Base-by-base conservation (phyloP, 2,113 vertebrate genomes). In the Eptesicus fuscus region DNA sequence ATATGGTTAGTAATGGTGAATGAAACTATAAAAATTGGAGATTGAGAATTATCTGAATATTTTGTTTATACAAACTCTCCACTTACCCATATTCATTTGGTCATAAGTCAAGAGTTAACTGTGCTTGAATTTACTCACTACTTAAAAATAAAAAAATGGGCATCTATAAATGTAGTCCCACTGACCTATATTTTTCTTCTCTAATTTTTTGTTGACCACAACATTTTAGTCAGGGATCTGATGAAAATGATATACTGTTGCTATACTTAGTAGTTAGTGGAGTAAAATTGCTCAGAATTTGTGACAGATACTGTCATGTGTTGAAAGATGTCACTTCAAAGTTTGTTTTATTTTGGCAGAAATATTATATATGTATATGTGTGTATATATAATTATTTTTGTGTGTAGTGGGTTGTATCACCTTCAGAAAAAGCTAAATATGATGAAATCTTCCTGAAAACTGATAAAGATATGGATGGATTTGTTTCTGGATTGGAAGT, bases 401-500 rank as follows among this genome's bases (percentile, higher is more conserved):
- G 73, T 42, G 53, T 69, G n/a, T 95, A 99, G 99, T 99, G 99
- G 99, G 99, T 99, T 97, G 99, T 99, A 25, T 99, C 98, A 6
- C 96, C 99, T 96, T 98, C 98, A 96, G 99, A 99, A 97, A 99
- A 99, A 98, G 98, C 98, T 78, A 99, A 99, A 97, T 99, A 99
- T 13, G 99, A 99, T 93, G 99, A 99, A 91, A 98, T 99, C 85
- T 99, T 99, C 97, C 97, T 97, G 91, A 99, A 99, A 98, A 99
- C 99, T 30, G 99, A 99, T 91, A 98, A 98, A 49, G 99, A 99
- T 97, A 98, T 99, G 99, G 99, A 99, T 83, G 99, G 99, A n/a
- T 99, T 99, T 95, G 99, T 99, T 83, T 99, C 99, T 86, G 99
- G 99, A 82, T 97, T 99, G 67, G 99, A 99, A 98, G 99, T 99